phyloP scores from a whole-genome alignment of 2,113 vertebrate genomes.

The Danionella cerebrum region DNA sequence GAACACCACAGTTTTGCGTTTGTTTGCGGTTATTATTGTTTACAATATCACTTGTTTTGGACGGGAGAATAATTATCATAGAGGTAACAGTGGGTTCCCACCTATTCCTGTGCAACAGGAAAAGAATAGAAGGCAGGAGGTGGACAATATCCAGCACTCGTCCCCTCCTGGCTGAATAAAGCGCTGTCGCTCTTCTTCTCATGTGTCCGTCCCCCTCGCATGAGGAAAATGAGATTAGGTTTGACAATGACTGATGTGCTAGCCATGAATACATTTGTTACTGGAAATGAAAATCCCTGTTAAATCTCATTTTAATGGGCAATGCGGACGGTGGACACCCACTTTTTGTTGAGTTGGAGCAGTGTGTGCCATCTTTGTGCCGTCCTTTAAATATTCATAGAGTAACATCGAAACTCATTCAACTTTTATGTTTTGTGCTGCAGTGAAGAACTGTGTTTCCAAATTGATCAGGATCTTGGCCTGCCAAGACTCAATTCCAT shows the following conservation, averaged over 20 bases:
- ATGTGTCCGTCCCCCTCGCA: slow-evolving; percentile 25
- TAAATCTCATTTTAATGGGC: slow-evolving; percentile 49
- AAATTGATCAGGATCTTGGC: slow-evolving; percentile 15
- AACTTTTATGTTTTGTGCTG: slow-evolving; percentile 39
- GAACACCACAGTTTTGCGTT: background rate
- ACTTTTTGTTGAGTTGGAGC: slow-evolving; percentile 37
- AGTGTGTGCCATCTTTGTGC: slow-evolving; percentile 25
- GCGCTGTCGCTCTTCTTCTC: background rate
- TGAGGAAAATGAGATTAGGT: slow-evolving; percentile 45
- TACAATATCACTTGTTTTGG: slow-evolving; percentile 33
- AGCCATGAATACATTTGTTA: slow-evolving; percentile 46
- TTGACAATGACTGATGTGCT: slow-evolving; percentile 47
- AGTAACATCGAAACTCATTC: slow-evolving; percentile 40
- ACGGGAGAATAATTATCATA: background rate
- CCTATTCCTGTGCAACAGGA: background rate
- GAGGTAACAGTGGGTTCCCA: background rate
- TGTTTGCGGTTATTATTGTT: slow-evolving; percentile 11
- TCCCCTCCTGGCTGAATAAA: background rate
- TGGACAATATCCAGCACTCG: background rate
- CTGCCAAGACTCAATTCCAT: background rate
- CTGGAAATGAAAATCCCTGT: slow-evolving; percentile 46
- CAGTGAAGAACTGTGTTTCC: slow-evolving; percentile 7
- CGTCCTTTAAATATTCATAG: slow-evolving; percentile 45
- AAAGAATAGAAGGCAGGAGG: background rate
- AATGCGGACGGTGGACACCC: slow-evolving; percentile 33